Conservation (phyloP, 1,140 invertebrate species). For the Sitobion miscanthi region DNA sequence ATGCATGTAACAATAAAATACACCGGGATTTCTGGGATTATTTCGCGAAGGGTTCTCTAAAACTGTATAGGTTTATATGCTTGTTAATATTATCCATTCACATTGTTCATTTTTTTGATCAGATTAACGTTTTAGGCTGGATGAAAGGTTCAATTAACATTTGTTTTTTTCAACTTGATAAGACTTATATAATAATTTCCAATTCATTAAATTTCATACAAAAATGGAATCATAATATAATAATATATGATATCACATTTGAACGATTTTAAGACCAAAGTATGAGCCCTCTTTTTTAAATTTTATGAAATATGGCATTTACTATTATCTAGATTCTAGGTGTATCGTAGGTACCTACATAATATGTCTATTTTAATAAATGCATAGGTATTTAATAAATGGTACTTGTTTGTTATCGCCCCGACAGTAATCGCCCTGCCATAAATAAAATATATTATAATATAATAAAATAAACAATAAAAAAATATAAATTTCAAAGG, state of each 20-base stretch:
- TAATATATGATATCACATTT: neutral
- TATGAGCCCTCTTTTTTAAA: neutral
- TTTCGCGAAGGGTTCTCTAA: neutral
- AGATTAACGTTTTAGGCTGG: constrained; percentile 18
- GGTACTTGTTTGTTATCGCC: no score
- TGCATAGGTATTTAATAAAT: no score
- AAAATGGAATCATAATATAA: neutral
- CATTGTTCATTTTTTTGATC: constrained; percentile 43
- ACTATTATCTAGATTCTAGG: neutral
- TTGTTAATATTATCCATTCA: neutral
- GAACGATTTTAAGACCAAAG: neutral
- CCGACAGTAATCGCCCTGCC: no score
- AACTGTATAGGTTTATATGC: neutral
- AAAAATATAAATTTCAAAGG: no score
- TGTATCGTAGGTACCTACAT: neutral
- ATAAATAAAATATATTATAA: no score
- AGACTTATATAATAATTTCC: neutral
- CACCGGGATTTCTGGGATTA: neutral
- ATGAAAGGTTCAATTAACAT: neutral
- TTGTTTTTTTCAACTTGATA: constrained; percentile 25
- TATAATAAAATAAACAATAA: no score
- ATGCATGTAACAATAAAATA: constrained; percentile 50
- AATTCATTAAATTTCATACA: neutral
- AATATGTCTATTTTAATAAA: neutral
- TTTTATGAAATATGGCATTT: neutral